phyloP scores from a whole-genome alignment of 2,113 vertebrate genomes.

The Syrrhaptes paradoxus region DNA sequence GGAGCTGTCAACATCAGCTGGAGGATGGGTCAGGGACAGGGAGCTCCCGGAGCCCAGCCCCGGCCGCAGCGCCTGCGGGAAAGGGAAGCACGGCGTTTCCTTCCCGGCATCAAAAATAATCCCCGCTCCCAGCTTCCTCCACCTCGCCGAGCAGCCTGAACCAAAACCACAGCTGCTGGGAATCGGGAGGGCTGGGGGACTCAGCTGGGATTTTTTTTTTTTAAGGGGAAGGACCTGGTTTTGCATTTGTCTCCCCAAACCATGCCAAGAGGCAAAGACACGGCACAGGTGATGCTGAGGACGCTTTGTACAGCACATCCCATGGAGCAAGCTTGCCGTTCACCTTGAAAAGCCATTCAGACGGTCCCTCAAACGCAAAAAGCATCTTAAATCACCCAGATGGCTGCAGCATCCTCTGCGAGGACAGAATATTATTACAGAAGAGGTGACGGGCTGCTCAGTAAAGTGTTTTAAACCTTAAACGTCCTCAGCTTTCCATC shows the following conservation, averaged over 20 bases:
- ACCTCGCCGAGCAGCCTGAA: neutral
- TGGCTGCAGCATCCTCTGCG: neutral
- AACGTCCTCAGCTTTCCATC: neutral
- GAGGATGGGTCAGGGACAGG: neutral
- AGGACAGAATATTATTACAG: neutral
- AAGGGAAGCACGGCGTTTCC: neutral
- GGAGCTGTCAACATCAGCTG: neutral
- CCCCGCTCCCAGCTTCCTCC: neutral
- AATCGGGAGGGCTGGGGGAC: neutral
- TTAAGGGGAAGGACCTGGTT: neutral
- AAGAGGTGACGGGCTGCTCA: neutral
- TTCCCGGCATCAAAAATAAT: constrained; percentile 7
- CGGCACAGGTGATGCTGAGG: neutral
- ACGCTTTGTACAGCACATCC: neutral
- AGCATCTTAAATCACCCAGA: neutral
- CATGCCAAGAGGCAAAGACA: neutral
- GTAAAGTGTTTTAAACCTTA: neutral
- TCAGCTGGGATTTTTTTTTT: neutral
- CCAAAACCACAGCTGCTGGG: neutral
- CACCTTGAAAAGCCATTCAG: neutral
- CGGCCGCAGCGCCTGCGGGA: neutral
- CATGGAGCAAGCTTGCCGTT: fast-evolving
- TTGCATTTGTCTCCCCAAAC: neutral
- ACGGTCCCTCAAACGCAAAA: neutral
- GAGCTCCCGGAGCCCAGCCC: neutral